These are phyloP conservation scores for Glaucomys volans DNA, from an alignment of 2,113 vertebrate genomes.

Conservation along the genomic window DNA sequence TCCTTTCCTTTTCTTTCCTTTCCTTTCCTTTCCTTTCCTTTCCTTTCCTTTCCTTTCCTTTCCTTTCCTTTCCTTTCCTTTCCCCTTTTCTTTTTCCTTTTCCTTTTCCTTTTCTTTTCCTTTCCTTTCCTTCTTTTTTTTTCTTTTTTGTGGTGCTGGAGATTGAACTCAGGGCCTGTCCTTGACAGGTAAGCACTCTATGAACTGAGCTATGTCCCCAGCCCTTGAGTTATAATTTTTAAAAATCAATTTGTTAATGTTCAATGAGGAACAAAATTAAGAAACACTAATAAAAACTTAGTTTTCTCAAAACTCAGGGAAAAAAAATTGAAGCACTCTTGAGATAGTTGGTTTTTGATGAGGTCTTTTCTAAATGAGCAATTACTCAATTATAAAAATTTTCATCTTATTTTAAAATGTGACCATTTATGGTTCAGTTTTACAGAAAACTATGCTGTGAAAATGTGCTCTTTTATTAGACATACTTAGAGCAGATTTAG, in stretches of 20 bases:
- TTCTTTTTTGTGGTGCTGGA: too few species aligned
- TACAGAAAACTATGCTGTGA: slow-evolving; percentile 68
- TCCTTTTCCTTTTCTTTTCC: too few species aligned
- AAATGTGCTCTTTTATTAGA: slow-evolving; percentile 64
- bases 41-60: too few species aligned
- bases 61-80: too few species aligned
- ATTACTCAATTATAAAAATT: slow-evolving; percentile 74
- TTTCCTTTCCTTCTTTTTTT: too few species aligned
- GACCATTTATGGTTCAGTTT: neutral
- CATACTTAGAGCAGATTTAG: slow-evolving; percentile 77
- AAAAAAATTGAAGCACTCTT: slow-evolving; percentile 77
- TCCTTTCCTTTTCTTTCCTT: too few species aligned
- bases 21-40: too few species aligned
- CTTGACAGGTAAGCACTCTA: too few species aligned
- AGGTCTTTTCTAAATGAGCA: slow-evolving; percentile 69
- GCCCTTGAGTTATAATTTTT: slow-evolving; percentile 63
- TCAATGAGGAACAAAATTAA: slow-evolving; percentile 79
- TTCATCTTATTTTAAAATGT: neutral
- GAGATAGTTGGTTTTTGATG: slow-evolving; percentile 69
- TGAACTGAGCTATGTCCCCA: too few species aligned
- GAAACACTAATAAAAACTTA: neutral
- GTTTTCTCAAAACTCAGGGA: slow-evolving; percentile 26
- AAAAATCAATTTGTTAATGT: slow-evolving; percentile 53
- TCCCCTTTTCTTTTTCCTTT: too few species aligned
- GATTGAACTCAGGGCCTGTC: too few species aligned